Percentiles rank a stretch among this genome's conserved stretches.
These are phyloP conservation scores for Bufo gargarizans DNA, from an alignment of 2,113 vertebrate species.

Conservation along the genomic window DNA sequence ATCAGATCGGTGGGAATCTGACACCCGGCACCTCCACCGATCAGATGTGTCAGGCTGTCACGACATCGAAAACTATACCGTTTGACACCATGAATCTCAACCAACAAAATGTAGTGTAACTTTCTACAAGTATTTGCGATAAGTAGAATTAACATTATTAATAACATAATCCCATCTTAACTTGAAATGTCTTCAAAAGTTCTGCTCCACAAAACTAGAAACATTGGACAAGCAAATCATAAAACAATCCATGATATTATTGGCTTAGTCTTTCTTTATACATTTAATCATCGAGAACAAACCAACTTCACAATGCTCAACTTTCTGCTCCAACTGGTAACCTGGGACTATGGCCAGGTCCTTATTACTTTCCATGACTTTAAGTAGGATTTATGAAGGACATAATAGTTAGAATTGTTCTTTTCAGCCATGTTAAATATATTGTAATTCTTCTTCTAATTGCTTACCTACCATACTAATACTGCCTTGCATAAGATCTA, in stretches of 20 bases:
- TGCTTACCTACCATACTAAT: too few relatives aligned
- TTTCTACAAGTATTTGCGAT: background rate
- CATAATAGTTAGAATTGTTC: too few relatives aligned
- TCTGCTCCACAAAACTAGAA: background rate
- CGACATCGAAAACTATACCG: too few relatives aligned
- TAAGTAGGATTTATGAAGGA: background rate
- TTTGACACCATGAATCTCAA: background rate
- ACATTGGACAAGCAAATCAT: background rate
- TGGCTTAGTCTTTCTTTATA: background rate
- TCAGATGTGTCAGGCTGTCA: too few relatives aligned
- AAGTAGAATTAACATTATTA: background rate
- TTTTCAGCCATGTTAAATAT: background rate
- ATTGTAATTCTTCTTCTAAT: too few relatives aligned
- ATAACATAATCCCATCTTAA: background rate
- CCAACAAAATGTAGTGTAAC: background rate
- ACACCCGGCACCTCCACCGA: too few relatives aligned
- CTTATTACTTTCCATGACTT: background rate
- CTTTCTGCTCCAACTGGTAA: conserved; percentile 5
- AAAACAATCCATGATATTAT: background rate
- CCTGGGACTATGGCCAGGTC: background rate
- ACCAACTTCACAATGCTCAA: background rate
- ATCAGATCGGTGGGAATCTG: too few relatives aligned
- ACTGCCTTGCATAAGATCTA: too few relatives aligned
- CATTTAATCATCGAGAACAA: background rate
- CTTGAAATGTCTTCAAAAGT: background rate